Conservation (phyloP, 2,797 vertebrate genomes). For the Myotis findleyi region DNA sequence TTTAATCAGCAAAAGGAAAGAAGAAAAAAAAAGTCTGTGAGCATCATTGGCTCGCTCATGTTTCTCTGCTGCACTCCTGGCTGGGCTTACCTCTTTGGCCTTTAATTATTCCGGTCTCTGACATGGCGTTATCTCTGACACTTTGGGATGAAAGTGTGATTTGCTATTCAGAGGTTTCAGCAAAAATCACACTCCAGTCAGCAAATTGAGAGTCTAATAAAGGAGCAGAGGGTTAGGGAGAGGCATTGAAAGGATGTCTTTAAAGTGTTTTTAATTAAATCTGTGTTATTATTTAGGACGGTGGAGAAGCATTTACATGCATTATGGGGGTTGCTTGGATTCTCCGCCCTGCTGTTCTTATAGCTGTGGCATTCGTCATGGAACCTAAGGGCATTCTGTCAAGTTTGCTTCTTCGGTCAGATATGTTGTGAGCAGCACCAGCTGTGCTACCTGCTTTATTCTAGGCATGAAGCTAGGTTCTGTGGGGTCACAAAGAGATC, state of each 20-base stretch:
- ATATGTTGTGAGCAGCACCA: background rate
- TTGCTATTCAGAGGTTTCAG: constrained; percentile 79
- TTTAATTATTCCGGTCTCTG: constrained; percentile 73
- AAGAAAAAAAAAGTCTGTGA: background rate
- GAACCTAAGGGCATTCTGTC: constrained; percentile 7
- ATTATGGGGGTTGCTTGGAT: constrained; percentile 19
- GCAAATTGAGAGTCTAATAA: constrained; percentile 69
- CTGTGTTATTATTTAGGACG: constrained; percentile 64
- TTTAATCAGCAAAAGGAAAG: constrained; percentile 70
- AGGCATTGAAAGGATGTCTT: constrained; percentile 46
- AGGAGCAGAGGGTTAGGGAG: background rate
- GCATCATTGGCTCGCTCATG: background rate
- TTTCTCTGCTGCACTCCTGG: background rate
- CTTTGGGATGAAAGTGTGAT: constrained; percentile 72
- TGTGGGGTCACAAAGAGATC: background rate
- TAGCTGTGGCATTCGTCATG: background rate
- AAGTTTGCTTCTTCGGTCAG: background rate
- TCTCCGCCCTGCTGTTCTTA: background rate
- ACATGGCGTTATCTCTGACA: constrained; percentile 67
- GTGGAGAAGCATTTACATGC: constrained; percentile 54
- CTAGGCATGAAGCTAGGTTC: background rate
- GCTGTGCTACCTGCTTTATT: background rate
- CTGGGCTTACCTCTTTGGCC: constrained; percentile 67
- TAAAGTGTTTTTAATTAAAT: constrained; percentile 73
- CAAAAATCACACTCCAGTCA: constrained; percentile 74